A percentile compares a stretch with the other conserved stretches of the same genome.
These are phyloP conservation scores for Sarcoramphus papa DNA, from an alignment of 2,797 vertebrate genomes.

Conservation along the genomic window DNA sequence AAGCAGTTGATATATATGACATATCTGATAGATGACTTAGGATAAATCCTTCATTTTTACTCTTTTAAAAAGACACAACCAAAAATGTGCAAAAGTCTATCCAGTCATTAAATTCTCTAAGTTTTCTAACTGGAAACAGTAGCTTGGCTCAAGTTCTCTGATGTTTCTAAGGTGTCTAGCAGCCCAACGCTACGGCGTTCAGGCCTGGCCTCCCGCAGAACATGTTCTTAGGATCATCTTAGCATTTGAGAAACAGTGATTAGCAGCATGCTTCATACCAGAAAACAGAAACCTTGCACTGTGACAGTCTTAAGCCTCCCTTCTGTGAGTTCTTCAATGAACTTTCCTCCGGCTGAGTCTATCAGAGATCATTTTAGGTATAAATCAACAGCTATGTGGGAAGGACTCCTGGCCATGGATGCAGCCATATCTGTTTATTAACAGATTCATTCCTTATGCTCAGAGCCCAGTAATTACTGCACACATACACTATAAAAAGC, in stretches of 20 bases:
- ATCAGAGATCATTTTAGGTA: background rate
- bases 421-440: background rate
- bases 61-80: background rate
- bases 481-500: background rate
- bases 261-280: background rate
- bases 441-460: background rate
- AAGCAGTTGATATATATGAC: background rate
- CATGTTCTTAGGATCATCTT: background rate
- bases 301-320: background rate
- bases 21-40: background rate
- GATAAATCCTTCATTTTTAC: background rate
- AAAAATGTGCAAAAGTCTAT: background rate
- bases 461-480: background rate
- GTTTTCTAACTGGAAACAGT: background rate
- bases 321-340: background rate
- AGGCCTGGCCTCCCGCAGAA: background rate
- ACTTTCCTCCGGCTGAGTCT: background rate
- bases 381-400: background rate
- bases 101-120: background rate
- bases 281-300: background rate
- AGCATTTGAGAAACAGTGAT: background rate
- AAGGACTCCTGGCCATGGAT: background rate
- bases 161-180: background rate
- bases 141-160: background rate
- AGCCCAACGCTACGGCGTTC: background rate